phyloP scores from a whole-genome alignment of 2,113 vertebrate species.

The Talpa occidentalis region DNA sequence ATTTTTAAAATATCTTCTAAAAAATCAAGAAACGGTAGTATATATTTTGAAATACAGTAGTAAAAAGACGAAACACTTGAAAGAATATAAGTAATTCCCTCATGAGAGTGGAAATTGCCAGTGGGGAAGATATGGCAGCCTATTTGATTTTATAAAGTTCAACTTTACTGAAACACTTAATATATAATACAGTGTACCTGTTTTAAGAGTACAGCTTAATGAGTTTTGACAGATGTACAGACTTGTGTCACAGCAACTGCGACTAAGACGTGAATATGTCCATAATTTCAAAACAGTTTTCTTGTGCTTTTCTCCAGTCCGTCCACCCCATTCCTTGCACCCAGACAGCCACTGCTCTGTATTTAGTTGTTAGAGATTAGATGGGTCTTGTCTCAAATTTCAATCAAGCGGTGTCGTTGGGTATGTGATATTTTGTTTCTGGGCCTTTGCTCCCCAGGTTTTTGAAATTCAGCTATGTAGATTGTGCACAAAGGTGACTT shows the following conservation, averaged over 20 bases:
- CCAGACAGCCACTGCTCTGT: not conserved
- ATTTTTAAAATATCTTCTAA: not conserved
- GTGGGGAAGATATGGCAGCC: not conserved
- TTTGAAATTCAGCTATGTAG: not conserved
- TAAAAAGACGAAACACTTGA: not conserved
- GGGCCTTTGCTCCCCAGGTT: not conserved
- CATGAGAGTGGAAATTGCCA: not conserved
- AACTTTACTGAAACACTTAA: not conserved
- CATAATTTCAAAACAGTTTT: not conserved
- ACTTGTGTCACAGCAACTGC: not conserved
- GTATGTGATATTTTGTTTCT: not conserved
- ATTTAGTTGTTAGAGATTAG: not conserved
- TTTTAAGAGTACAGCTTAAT: not conserved
- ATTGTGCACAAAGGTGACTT: not conserved
- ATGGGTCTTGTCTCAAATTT: not conserved
- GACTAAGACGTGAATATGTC: not conserved
- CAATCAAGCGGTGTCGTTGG: not conserved
- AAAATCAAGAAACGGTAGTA: not conserved
- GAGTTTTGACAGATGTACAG: not conserved
- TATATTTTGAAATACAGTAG: not conserved
- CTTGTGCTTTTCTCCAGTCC: not conserved
- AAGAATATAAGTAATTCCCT: not conserved
- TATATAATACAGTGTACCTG: not conserved
- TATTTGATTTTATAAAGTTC: not conserved
- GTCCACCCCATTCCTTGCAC: not conserved